These are phyloP conservation scores for Acanthosoma haemorrhoidale DNA, from an alignment of 2,888 invertebrate species.

Conservation along the genomic window DNA sequence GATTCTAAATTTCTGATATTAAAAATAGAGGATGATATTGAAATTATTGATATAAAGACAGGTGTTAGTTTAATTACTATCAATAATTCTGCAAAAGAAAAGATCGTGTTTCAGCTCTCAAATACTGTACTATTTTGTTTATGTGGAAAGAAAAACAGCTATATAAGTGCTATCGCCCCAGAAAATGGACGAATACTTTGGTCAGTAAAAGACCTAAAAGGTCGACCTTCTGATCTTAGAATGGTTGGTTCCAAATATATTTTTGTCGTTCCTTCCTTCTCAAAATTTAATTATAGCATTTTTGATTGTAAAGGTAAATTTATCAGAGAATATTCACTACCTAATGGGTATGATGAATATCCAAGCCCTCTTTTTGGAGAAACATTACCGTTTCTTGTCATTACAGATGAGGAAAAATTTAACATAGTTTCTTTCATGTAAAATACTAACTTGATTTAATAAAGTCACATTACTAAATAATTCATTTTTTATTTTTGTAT, in stretches of 20 bases:
- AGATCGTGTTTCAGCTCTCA: conserved; percentile 11
- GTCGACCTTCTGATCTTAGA: neutral
- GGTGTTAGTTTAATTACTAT: neutral
- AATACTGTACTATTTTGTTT: neutral
- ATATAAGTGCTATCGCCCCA: neutral
- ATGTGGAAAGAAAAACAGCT: neutral
- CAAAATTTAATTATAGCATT: neutral
- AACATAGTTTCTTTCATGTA: conserved; percentile 10
- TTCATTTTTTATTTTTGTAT: no score
- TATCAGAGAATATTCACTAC: neutral
- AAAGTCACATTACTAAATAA: no score
- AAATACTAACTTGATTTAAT: no score
- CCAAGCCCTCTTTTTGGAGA: conserved; percentile 17
- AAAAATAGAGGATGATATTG: conserved; percentile 16
- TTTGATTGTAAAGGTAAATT: conserved; percentile 8
- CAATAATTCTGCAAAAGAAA: neutral
- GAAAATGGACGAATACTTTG: neutral
- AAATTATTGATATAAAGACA: conserved; percentile 19
- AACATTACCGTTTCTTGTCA: conserved; percentile 9
- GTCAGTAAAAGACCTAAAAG: conserved; percentile 14
- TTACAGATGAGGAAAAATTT: neutral
- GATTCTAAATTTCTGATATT: neutral
- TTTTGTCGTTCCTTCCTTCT: conserved; percentile 18
- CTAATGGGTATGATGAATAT: conserved; percentile 7
- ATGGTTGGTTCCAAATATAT: conserved; percentile 13